Percentiles rank a stretch among this genome's conserved stretches.
Conservation (phyloP, 2,797 vertebrate species). For the Poeciliopsis gracilis region DNA sequence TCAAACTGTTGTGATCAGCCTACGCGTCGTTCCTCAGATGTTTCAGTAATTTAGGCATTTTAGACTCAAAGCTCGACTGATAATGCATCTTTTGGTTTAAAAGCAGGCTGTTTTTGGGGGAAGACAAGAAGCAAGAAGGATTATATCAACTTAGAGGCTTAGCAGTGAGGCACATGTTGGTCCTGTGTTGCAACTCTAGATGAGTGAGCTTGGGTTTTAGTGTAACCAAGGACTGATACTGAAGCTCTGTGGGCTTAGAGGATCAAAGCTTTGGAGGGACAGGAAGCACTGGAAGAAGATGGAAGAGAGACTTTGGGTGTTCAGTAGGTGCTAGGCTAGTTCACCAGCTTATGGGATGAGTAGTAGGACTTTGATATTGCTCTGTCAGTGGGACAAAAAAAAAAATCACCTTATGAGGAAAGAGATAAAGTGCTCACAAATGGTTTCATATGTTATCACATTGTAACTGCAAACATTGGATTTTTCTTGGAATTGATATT, state of each 20-base stretch:
- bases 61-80: slow-evolving; percentile 8
- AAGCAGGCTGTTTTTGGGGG: slow-evolving; percentile 32
- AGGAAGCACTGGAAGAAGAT: slow-evolving; percentile 60
- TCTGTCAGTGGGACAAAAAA: slow-evolving; percentile 27
- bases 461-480: too few relatives aligned
- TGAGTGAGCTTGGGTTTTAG: slow-evolving; percentile 68
- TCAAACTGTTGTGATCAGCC: slow-evolving; percentile 50
- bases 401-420: slow-evolving; percentile 28
- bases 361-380: slow-evolving; percentile 49
- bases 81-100: slow-evolving; percentile 27
- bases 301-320: slow-evolving; percentile 67
- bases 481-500: not conserved
- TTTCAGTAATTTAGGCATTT: slow-evolving; percentile 2
- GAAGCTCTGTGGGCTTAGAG: slow-evolving; percentile 72
- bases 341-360: slow-evolving; percentile 66
- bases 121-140: slow-evolving; percentile 58
- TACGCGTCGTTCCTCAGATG: slow-evolving; percentile 35
- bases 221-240: slow-evolving; percentile 69
- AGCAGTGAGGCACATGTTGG: slow-evolving; percentile 49
- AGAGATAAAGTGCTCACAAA: slow-evolving; percentile 10
- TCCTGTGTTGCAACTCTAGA: slow-evolving; percentile 51
- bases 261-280: slow-evolving; percentile 73
- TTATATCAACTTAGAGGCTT: slow-evolving; percentile 64
- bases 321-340: slow-evolving; percentile 62
- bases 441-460: not conserved